Percentiles rank a stretch among this genome's conserved stretches.
These are phyloP conservation scores for Scyliorhinus canicula DNA, from an alignment of 2,797 vertebrate genomes.

Conservation along the genomic window DNA sequence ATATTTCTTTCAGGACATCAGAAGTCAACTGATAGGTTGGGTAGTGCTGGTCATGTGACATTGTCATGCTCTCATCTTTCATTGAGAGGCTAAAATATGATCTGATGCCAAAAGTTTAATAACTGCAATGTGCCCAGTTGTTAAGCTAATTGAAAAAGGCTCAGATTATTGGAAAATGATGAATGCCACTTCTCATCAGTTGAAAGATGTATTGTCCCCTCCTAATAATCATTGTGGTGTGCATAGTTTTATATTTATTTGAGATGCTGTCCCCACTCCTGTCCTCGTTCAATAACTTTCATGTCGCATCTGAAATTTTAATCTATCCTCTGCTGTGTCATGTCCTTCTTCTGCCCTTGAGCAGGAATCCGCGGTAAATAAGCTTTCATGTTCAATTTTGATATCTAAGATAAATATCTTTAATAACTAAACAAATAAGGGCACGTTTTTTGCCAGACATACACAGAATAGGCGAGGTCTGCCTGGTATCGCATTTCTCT, in stretches of 20 bases:
- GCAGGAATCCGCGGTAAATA: conserved; percentile 21
- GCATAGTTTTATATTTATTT: conserved; percentile 24
- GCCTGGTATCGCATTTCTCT: conserved; percentile 30
- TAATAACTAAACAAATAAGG: conserved; percentile 35
- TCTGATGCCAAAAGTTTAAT: conserved; percentile 32
- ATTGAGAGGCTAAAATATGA: conserved; percentile 18
- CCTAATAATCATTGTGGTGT: background rate
- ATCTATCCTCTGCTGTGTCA: conserved; percentile 26
- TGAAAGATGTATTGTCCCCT: conserved; percentile 27
- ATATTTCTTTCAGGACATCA: conserved; percentile 10
- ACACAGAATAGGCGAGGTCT: background rate
- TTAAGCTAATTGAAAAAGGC: conserved; percentile 34
- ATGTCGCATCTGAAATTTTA: conserved; percentile 20
- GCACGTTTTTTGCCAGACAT: background rate
- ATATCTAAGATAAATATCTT: conserved; percentile 31
- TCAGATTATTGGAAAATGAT: conserved; percentile 32
- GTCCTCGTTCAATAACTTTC: conserved; percentile 18
- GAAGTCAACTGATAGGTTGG: background rate
- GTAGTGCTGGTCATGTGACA: background rate
- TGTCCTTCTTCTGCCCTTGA: conserved; percentile 33
- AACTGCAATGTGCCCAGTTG: conserved; percentile 33
- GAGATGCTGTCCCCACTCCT: background rate
- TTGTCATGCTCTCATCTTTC: background rate
- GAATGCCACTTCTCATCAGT: conserved; percentile 32
- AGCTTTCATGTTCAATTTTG: conserved; percentile 35